Percentiles rank a stretch among this genome's conserved stretches.
Conservation (phyloP, 2,797 vertebrate species). For the Petrocephalus sullivani region DNA sequence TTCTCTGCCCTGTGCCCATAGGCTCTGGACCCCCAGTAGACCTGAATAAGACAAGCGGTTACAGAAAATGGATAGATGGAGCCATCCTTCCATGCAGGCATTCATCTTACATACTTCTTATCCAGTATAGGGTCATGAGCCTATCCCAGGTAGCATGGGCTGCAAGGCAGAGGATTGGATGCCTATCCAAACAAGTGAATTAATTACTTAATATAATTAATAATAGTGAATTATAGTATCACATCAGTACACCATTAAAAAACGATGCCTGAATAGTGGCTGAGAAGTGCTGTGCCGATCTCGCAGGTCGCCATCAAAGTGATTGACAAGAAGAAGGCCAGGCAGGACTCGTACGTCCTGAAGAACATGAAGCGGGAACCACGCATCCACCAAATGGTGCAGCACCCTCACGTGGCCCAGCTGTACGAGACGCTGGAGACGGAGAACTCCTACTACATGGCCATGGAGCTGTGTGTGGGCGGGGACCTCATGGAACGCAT, state of each 20-base stretch:
- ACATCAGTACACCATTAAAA: not conserved
- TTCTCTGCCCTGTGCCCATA: not conserved
- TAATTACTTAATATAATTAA: not conserved
- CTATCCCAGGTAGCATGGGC: not conserved
- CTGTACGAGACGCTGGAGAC: slow-evolving; percentile 77
- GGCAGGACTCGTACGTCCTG: slow-evolving; percentile 70
- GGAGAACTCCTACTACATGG: slow-evolving; percentile 78
- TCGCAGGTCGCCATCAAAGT: slow-evolving; percentile 76
- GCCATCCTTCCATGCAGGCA: no score
- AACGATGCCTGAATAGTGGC: not conserved
- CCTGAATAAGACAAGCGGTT: no score
- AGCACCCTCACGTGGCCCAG: slow-evolving; percentile 68
- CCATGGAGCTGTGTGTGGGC: slow-evolving; percentile 73
- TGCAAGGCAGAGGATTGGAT: not conserved
- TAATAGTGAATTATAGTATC: not conserved
- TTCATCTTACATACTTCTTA: no score
- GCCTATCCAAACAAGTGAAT: not conserved
- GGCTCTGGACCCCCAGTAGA: not conserved
- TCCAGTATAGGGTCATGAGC: no score
- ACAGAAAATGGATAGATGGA: no score
- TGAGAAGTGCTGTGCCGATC: not conserved
- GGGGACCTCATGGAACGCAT: slow-evolving; percentile 78
- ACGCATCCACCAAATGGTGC: slow-evolving; percentile 74
- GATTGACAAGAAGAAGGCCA: slow-evolving; percentile 81
- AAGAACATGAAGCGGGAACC: slow-evolving; percentile 80